Base-by-base conservation (phyloP, 2,113 vertebrate genomes). In the Nansenia antarctica region DNA sequence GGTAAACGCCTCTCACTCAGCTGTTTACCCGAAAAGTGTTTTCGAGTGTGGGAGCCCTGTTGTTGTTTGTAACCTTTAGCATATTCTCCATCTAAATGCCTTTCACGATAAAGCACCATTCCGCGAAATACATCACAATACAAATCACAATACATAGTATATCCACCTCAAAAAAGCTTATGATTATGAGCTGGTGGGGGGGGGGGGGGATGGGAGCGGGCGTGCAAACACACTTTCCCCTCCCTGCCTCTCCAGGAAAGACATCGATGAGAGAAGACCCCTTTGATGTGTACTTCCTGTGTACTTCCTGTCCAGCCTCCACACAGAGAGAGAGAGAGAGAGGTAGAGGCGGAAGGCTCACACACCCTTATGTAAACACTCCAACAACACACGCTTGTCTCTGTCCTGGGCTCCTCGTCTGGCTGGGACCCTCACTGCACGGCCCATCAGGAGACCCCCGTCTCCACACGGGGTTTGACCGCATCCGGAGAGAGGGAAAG, bases 381-480 rank as follows among this genome's bases (percentile, higher is more conserved):
- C 26, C 47, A 69, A 60, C 54, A 27, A 27, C 12, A 30, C 29
- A 27, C 15, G 9, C 11, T 29, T 57, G 4, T 57, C 26, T 27
- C 1, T 3, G 24, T 15, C 27, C 29, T 27, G 27, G 54, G 14
- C 9, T 14, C 27, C 24, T 69, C 54, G 62, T 69, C 67, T 64
- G 37, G 27, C 52, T 71, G 60, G 26, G 70, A 55, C 55, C 63
- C 75, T 47, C 55, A 61, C 39, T 72, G 20, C 45, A 34, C 65
- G 65, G 58, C 65, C 68, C 12, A 66, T 60, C 66, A 72, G 62
- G 7, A n/a, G 39, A 69, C 73, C 82, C 39, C 69, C 73, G 49
- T 27, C 71, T 83, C 70, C 80, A 87, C 79, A 77, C 83, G 79
- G 20, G 79, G 69, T 82, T 76, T 55, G 71, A 82, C 77, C 77